Percentiles rank a stretch among this genome's conserved stretches.
These are phyloP conservation scores for Amaurobius ferox DNA, from an alignment of 2,888 invertebrate genomes.

Conservation along the genomic window DNA sequence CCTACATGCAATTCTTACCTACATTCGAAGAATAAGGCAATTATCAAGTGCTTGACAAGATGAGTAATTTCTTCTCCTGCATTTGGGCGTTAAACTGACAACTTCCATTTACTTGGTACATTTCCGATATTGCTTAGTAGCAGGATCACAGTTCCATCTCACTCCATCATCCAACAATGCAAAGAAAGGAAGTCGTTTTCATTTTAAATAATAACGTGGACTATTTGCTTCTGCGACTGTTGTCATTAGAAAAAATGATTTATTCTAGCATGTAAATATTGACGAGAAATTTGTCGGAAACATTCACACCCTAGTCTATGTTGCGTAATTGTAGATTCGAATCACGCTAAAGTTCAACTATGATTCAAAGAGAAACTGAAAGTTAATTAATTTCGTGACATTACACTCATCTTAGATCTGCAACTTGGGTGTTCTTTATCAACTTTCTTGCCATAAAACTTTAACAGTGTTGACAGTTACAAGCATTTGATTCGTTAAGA, in stretches of 20 bases:
- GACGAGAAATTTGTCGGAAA: too few relatives aligned
- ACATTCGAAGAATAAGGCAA: constrained; percentile 39
- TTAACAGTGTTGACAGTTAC: too few relatives aligned
- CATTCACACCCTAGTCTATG: too few relatives aligned
- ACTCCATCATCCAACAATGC: constrained; percentile 51
- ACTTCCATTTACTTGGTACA: constrained; percentile 35
- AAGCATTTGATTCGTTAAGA: too few relatives aligned
- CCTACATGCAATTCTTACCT: background rate
- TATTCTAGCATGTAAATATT: background rate
- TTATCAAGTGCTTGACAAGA: constrained; percentile 47
- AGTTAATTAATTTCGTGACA: too few relatives aligned
- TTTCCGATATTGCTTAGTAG: constrained; percentile 38
- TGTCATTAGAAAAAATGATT: constrained; percentile 24
- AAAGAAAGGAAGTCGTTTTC: constrained; percentile 21
- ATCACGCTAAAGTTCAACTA: too few relatives aligned
- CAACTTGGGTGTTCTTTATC: too few relatives aligned
- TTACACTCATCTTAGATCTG: too few relatives aligned
- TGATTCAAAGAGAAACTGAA: too few relatives aligned
- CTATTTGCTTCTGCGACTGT: constrained; percentile 2
- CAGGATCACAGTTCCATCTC: constrained; percentile 54
- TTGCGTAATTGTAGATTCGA: too few relatives aligned
- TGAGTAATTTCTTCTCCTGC: constrained; percentile 49
- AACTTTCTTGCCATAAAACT: too few relatives aligned
- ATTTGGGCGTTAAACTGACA: constrained; percentile 60
- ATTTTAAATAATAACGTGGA: constrained; percentile 23